Evolutionary conservation across 2,797 vertebrate species (phyloP).

Genomic region (Coregonus sp.): DNA sequence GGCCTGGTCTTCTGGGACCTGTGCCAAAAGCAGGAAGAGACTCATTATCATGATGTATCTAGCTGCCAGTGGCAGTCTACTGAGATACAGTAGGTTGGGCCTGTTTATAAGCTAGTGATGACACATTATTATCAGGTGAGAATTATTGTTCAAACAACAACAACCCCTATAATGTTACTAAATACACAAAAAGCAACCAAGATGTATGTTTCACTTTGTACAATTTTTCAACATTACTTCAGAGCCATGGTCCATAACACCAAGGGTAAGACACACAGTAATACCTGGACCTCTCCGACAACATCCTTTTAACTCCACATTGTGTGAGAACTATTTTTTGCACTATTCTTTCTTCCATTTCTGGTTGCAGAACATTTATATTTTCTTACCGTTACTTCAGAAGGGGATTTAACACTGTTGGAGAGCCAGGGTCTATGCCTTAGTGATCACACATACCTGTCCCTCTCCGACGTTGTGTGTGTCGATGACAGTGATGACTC

Average conservation of each 20-base stretch:
- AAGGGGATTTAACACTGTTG: not conserved
- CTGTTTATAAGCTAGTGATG: not conserved
- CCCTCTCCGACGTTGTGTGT: constrained; percentile 90
- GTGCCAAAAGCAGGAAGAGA: not conserved
- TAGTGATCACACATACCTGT: constrained; percentile 79
- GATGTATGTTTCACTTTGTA: not conserved
- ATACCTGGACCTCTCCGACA: not conserved
- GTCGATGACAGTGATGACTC: constrained; percentile 95
- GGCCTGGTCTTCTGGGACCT: not conserved
- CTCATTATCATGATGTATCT: not conserved
- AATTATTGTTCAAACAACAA: not conserved
- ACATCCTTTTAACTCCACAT: too few species aligned
- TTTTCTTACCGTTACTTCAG: not conserved
- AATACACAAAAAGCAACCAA: not conserved
- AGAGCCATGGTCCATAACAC: not conserved
- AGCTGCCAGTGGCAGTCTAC: not conserved
- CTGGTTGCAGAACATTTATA: too few species aligned
- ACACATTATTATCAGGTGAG: not conserved
- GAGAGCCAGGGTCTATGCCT: not conserved
- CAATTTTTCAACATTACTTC: not conserved
- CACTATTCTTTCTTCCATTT: too few species aligned
- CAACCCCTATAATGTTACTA: not conserved
- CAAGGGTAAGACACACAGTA: not conserved
- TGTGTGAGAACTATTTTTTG: too few species aligned
- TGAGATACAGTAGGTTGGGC: not conserved